Evolutionary conservation across 2,797 vertebrate species (phyloP), one percentile per base, ranked within the genome.

Genomic region (Oceanodroma leucorhoa): DNA sequence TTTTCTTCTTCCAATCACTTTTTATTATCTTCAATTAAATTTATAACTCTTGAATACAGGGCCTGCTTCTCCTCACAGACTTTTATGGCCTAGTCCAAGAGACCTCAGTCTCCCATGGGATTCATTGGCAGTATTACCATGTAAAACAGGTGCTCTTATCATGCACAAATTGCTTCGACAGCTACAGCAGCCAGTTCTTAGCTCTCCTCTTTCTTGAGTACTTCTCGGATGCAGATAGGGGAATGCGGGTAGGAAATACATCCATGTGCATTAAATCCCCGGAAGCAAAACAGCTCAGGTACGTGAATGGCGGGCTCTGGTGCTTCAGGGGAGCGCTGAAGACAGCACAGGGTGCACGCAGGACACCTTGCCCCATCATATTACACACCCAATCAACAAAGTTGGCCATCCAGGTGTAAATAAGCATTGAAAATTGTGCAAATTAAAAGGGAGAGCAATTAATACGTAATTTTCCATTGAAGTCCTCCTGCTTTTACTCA

Each of bases 331-430:
- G 14, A 43, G 23, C 57, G 30, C 38, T 72, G 38, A 32, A 61
- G 29, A 32, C 29, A 40, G 4, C 22, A 7, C 0, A 2, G 5
- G 1, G 4, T 58, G 15, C 10, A 71, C 2, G 4, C 14, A 55
- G 40, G 45, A 60, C 30, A 23, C 2, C 5, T 17, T 46, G 7
- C 6, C 19, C 24, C 1, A 3, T 46, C 15, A 17, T 24, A 26
- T 45, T 65, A 46, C 26, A 24, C 19, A 60, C 48, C 13, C 21
- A 64, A 36, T 16, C 64, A 41, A 22, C 5, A 50, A 71, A 53
- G 7, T n/a, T 57, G 22, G 6, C 41, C 38, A 64, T 22, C 7
- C 14, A 46, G 5, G 8, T 64, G 43, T 53, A 80, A 87, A 64
- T n/a, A 67, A 66, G 4, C 23, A 22, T n/a, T 60, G 30, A 73